These are phyloP conservation scores for Indri indri DNA, from an alignment of 2,113 vertebrate species.

Conservation along the genomic window DNA sequence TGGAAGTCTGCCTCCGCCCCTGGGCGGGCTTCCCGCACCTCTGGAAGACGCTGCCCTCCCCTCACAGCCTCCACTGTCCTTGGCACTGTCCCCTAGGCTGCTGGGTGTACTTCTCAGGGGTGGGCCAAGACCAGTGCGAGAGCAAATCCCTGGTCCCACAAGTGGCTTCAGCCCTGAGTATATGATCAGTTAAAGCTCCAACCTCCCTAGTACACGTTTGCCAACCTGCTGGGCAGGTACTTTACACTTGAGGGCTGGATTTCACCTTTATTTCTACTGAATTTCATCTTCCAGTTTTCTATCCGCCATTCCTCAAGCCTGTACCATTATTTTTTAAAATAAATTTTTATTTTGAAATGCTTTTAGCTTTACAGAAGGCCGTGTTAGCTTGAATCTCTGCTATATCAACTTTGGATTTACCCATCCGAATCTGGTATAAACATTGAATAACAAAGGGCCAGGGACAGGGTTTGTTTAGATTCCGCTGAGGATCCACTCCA, in stretches of 20 bases:
- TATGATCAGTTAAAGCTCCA: neutral
- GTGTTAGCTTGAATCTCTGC: neutral
- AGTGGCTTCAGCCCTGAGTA: neutral
- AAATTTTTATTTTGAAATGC: neutral
- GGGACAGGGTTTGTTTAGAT: neutral
- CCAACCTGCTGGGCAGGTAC: neutral
- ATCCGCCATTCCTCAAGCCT: neutral
- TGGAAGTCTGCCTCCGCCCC: neutral
- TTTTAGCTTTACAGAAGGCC: neutral
- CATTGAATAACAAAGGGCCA: neutral
- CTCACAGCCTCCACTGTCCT: neutral
- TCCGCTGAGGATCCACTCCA: neutral
- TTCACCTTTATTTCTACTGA: neutral
- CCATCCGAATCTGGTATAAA: neutral
- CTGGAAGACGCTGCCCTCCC: neutral
- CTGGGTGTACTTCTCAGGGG: neutral
- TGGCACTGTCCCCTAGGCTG: neutral
- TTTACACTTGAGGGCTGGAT: neutral
- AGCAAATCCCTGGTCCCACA: neutral
- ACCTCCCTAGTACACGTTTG: neutral
- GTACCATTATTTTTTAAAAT: neutral
- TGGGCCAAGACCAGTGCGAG: neutral
- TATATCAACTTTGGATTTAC: neutral
- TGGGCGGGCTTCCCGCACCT: neutral
- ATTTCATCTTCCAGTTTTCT: neutral